Evolutionary conservation across 2,888 invertebrate species (phyloP).

Genomic region (Autographa gamma): DNA sequence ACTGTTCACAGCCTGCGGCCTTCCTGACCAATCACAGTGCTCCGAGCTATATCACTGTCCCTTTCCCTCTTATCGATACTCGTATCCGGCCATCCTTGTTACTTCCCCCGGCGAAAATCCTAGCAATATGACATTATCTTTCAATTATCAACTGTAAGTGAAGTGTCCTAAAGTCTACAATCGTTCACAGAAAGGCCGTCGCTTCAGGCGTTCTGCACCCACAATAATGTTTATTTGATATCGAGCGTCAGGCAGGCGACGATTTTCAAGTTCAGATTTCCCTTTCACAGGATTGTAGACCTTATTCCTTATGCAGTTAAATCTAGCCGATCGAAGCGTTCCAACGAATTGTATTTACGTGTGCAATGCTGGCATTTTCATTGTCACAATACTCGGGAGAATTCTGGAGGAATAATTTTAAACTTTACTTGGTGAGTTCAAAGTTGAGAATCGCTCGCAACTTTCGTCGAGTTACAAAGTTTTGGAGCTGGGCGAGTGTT

Average conservation of each 20-base stretch:
- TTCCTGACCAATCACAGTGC: constrained; percentile 90
- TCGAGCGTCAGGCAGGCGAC: constrained; percentile 88
- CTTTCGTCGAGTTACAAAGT: constrained; percentile 52
- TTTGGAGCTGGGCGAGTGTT: constrained; percentile 64
- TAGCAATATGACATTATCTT: constrained; percentile 71
- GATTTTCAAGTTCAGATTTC: constrained; percentile 89
- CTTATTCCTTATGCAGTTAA: constrained; percentile 77
- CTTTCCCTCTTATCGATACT: constrained; percentile 66
- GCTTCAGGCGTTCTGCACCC: constrained; percentile 78
- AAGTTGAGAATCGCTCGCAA: constrained; percentile 55
- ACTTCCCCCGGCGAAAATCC: constrained; percentile 87
- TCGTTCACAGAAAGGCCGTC: constrained; percentile 60
- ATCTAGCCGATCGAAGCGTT: constrained; percentile 74
- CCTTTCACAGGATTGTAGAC: constrained; percentile 80
- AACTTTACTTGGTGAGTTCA: constrained; percentile 49
- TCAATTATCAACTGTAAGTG: constrained; percentile 68
- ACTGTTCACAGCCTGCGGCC: constrained; percentile 89
- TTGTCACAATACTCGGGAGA: constrained; percentile 83
- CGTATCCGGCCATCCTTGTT: constrained; percentile 78
- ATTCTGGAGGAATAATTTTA: constrained; percentile 37
- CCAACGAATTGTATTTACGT: constrained; percentile 85
- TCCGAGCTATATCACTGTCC: constrained; percentile 85
- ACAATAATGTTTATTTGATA: constrained; percentile 86
- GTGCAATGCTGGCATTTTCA: constrained; percentile 88
- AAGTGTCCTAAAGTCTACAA: constrained; percentile 66